Conservation (phyloP, 2,113 vertebrate species). For the Anguilla japonica region DNA sequence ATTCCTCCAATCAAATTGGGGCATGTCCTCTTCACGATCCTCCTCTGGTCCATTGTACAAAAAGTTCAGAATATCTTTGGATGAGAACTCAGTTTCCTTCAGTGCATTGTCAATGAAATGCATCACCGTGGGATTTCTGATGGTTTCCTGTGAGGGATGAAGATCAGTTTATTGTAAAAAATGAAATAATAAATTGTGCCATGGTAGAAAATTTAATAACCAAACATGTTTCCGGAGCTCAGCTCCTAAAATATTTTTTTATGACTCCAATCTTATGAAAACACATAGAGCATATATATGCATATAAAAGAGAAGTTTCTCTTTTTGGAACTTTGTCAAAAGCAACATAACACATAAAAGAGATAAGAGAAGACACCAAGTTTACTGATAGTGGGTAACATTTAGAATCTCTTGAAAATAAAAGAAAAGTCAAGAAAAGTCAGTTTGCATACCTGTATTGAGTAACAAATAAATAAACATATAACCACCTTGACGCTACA, state of each 20-base stretch:
- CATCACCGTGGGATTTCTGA: slow-evolving; percentile 85
- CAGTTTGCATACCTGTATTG: too few relatives aligned
- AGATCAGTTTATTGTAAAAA: background rate
- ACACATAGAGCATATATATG: too few relatives aligned
- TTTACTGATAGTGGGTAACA: too few relatives aligned
- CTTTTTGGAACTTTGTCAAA: too few relatives aligned
- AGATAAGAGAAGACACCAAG: too few relatives aligned
- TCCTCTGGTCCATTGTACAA: slow-evolving; percentile 70
- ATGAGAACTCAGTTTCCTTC: slow-evolving; percentile 66
- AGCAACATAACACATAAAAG: too few relatives aligned
- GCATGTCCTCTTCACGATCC: slow-evolving; percentile 55
- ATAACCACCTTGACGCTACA: background rate
- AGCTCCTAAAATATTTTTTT: background rate
- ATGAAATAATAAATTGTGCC: background rate
- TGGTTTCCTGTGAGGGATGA: slow-evolving; percentile 72
- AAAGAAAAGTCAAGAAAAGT: background rate
- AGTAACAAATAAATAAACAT: background rate
- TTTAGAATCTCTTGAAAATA: too few relatives aligned
- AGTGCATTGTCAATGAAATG: slow-evolving; percentile 77
- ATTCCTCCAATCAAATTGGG: slow-evolving; percentile 82
- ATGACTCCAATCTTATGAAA: too few relatives aligned
- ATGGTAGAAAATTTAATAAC: background rate
- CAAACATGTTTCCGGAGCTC: background rate
- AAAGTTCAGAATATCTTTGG: slow-evolving; percentile 84
- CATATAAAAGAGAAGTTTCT: too few relatives aligned